A percentile compares a stretch with the other conserved stretches of the same genome.
Conservation (phyloP, 1,140 invertebrate genomes). For the Platorchestia sp. region DNA sequence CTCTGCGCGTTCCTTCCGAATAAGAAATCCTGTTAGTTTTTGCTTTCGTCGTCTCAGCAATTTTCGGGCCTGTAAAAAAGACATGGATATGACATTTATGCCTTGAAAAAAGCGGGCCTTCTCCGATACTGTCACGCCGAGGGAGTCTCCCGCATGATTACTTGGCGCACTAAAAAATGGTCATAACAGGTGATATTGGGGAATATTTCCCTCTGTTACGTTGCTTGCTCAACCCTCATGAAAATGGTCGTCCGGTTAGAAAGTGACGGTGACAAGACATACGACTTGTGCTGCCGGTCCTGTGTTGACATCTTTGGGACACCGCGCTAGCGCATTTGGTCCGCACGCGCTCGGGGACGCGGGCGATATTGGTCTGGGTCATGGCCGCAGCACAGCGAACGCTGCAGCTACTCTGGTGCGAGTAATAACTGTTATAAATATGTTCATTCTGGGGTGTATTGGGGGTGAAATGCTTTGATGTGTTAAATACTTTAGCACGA, state of each 20-base stretch:
- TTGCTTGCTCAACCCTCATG: neutral
- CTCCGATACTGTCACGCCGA: conserved; percentile 19
- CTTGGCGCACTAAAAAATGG: conserved; percentile 31
- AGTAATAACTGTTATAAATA: too few relatives aligned
- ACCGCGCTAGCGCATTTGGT: neutral
- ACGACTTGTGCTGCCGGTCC: neutral
- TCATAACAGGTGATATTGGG: neutral
- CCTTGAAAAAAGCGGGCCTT: conserved; percentile 13
- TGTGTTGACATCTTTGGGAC: neutral
- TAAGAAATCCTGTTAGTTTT: conserved; percentile 55
- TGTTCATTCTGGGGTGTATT: too few relatives aligned
- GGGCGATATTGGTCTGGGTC: neutral
- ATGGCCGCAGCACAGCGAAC: too few relatives aligned
- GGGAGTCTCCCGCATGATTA: conserved; percentile 40
- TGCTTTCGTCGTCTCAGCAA: conserved; percentile 54
- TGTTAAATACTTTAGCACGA: too few relatives aligned
- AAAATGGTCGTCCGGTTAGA: neutral
- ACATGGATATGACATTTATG: conserved; percentile 55
- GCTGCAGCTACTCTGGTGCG: too few relatives aligned
- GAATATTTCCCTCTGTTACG: neutral
- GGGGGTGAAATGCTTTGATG: too few relatives aligned
- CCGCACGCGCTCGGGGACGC: neutral
- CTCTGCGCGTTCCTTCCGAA: conserved; percentile 1
- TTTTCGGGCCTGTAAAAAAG: conserved; percentile 49
- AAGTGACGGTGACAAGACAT: neutral